A percentile compares a stretch with the other conserved stretches of the same genome.
phyloP scores from a whole-genome alignment of 2,797 vertebrate genomes.

The Coregonus suidteri region DNA sequence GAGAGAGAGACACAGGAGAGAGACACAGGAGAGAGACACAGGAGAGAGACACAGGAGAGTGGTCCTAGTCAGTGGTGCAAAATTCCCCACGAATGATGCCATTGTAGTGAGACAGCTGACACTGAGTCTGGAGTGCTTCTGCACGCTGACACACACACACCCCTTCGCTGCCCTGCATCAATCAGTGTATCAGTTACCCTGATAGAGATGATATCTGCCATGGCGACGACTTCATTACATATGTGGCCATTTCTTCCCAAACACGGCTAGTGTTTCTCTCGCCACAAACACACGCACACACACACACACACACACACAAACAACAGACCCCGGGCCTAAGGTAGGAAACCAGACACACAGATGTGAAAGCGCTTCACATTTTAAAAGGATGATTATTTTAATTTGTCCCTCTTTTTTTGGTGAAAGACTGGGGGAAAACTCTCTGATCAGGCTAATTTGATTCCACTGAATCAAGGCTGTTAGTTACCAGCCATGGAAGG shows the following conservation, averaged over 20 bases:
- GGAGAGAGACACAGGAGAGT: too few species aligned
- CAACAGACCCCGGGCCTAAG: constrained; percentile 18
- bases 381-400: constrained; percentile 39
- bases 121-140: constrained; percentile 26
- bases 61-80: background rate
- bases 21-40: too few species aligned
- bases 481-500: constrained; percentile 67
- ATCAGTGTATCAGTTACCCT: constrained; percentile 8
- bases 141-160: constrained; percentile 15
- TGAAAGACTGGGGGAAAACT: constrained; percentile 48
- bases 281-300: background rate
- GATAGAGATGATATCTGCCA: constrained; percentile 48
- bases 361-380: constrained; percentile 67
- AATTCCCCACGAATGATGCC: constrained; percentile 51
- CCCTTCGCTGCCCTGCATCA: background rate
- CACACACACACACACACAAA: constrained; percentile 16
- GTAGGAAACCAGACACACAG: constrained; percentile 65
- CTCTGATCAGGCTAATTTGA: constrained; percentile 65
- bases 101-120: constrained; percentile 25
- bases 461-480: constrained; percentile 58
- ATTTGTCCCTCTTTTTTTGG: constrained; percentile 43
- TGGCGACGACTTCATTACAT: constrained; percentile 52
- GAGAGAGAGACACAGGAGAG: too few species aligned
- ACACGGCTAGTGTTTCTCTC: constrained; percentile 29
- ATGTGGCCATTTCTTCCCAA: constrained; percentile 42